Conservation (phyloP, 2,797 vertebrate species). For the Aldrovandia affinis region DNA sequence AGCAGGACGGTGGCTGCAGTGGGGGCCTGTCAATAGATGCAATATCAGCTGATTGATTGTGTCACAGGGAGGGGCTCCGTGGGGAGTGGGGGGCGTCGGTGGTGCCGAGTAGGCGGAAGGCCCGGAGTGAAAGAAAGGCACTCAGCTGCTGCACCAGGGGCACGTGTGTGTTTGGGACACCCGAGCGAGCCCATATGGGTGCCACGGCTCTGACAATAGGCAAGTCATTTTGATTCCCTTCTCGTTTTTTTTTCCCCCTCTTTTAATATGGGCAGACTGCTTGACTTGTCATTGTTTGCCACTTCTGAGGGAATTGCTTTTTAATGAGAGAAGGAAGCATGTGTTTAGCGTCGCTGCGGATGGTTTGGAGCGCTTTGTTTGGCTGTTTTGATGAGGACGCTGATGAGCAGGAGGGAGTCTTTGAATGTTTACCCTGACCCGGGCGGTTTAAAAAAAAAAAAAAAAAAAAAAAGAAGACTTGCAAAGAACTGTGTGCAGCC, state of each 20-base stretch:
- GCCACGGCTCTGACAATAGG: slow-evolving; percentile 48
- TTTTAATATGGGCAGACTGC: slow-evolving; percentile 50
- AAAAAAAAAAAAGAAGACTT: neutral
- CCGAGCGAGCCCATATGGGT: slow-evolving; percentile 63
- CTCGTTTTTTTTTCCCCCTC: slow-evolving; percentile 51
- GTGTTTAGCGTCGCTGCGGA: slow-evolving; percentile 55
- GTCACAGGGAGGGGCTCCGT: slow-evolving; percentile 55
- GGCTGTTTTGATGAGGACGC: slow-evolving; percentile 49
- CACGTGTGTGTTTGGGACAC: slow-evolving; percentile 60
- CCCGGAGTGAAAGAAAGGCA: slow-evolving; percentile 33
- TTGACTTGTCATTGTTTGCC: slow-evolving; percentile 62
- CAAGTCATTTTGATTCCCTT: slow-evolving; percentile 50
- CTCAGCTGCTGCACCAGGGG: slow-evolving; percentile 65
- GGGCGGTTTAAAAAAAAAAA: neutral
- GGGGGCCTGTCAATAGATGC: slow-evolving; percentile 70
- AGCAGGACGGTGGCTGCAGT: slow-evolving; percentile 51
- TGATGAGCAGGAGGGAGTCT: slow-evolving; percentile 54
- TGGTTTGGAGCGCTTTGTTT: slow-evolving; percentile 53
- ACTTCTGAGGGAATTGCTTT: slow-evolving; percentile 57
- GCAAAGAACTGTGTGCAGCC: neutral
- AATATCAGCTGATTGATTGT: slow-evolving; percentile 78
- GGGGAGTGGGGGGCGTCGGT: slow-evolving; percentile 47
- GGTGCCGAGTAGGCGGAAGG: slow-evolving; percentile 7
- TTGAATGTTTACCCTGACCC: slow-evolving; percentile 45
- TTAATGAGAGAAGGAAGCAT: slow-evolving; percentile 62